phyloP scores from a whole-genome alignment of 1,140 invertebrate species.

The Aphelenchoides besseyi region DNA sequence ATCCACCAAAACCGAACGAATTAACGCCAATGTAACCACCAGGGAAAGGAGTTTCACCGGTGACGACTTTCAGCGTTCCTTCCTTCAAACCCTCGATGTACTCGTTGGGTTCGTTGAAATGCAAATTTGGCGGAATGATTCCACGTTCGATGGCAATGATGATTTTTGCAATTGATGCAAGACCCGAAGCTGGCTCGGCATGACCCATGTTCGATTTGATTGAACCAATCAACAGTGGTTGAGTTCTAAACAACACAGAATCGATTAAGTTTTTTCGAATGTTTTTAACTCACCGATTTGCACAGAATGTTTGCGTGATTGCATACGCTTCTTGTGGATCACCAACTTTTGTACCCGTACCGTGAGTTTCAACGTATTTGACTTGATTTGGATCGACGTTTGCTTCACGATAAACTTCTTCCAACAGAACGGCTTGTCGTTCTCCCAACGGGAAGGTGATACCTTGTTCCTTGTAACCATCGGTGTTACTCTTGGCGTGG shows the following conservation, averaged over 20 bases:
- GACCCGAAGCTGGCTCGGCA: conserved; percentile 84
- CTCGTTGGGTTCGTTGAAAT: conserved; percentile 79
- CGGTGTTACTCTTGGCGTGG: conserved; percentile 80
- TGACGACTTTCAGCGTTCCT: conserved; percentile 81
- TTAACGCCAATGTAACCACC: conserved; percentile 83
- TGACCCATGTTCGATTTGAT: conserved; percentile 98
- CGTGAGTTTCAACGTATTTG: conserved; percentile 87
- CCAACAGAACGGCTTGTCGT: conserved; percentile 80
- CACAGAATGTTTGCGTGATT: conserved; percentile 85
- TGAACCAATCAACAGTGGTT: conserved; percentile 82
- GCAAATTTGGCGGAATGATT: conserved; percentile 82
- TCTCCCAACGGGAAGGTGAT: conserved; percentile 84
- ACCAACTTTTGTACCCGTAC: conserved; percentile 84
- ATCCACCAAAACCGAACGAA: conserved; percentile 94
- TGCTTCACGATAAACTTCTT: conserved; percentile 78
- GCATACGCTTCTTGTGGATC: conserved; percentile 93
- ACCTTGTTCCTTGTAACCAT: conserved; percentile 77
- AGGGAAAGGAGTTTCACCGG: conserved; percentile 75
- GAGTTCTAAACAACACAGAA: conserved; percentile 65
- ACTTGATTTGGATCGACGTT: conserved; percentile 78
- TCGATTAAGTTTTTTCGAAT: conserved; percentile 7
- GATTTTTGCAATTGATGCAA: conserved; percentile 63
- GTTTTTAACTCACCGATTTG: conserved; percentile 65
- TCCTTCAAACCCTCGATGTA: conserved; percentile 82
- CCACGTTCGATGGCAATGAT: conserved; percentile 83